Base-by-base conservation (phyloP, 1,140 invertebrate species). In the Platyura marginata region DNA sequence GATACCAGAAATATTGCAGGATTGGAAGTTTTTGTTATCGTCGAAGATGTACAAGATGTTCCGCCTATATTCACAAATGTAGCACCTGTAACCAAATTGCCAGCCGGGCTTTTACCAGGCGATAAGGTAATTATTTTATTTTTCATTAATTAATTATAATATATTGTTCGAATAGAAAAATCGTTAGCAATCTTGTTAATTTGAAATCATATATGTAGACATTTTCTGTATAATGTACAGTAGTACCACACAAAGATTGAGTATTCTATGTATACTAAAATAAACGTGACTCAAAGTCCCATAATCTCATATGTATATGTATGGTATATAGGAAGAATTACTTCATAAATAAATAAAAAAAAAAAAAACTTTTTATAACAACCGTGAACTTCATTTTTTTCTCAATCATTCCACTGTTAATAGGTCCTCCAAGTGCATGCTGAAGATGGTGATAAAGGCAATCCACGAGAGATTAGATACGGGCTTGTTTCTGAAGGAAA, bases 361-460 rank as follows among this genome's bases (percentile, higher is more conserved):
- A 29, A 29, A 29, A 29, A 29, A 29, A 8, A 6, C 6, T 38
- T 38, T 38, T 18, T 38, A 3, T 19, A 3, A 38, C 4, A 38
- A 5, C 11, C 16, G 4, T 38, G 36, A 20, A 18, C 5, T 20
- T 38, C 16, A 18, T 38, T 21, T 38, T 38, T 11, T 4, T 20
- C 19, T 38, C 36, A 18, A 36, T 9, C 15, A 36, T 36, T n/a
- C 8, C 16, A 44, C n/a, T 21, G 20, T 29, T 40, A 15, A 2
- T 47, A 80, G 77, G 76, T 81, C 45, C 53, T 85, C 13, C 71
- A 72, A 60, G 80, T 92, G 1, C 72, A 75, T 47, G 87, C 87
- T n/a, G 79, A 86, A 60, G 87, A 92, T 58, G 86, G 87, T 2
- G 87, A 91, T 56, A 81, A 80, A 56, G 84, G 83, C 1, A 77